Evolutionary conservation across 2,888 invertebrate genomes (phyloP).

Genomic region (Carabus problematicus): DNA sequence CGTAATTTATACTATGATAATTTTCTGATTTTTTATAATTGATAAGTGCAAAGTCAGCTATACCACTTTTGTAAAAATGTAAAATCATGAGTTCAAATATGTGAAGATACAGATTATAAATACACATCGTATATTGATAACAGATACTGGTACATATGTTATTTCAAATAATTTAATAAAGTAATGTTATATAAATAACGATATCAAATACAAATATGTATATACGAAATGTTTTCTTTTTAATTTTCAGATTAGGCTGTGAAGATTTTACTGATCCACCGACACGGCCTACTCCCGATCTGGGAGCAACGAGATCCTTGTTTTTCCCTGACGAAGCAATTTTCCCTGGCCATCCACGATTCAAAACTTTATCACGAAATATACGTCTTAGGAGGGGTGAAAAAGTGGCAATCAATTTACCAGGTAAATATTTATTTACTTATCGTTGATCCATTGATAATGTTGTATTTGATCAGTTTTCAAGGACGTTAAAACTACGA

Average conservation of each 20-base stretch:
- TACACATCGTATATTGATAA: too few relatives aligned
- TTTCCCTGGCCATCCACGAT: constrained; percentile 94
- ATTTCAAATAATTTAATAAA: not conserved
- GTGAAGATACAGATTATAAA: too few relatives aligned
- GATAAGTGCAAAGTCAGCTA: not conserved
- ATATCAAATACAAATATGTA: not conserved
- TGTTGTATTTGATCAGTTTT: constrained; percentile 70
- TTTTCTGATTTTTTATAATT: not conserved
- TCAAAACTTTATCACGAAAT: constrained; percentile 90
- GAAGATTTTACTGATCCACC: constrained; percentile 86
- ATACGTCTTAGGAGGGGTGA: constrained; percentile 90
- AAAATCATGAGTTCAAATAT: too few relatives aligned
- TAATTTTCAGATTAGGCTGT: constrained; percentile 78
- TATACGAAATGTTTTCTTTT: constrained; percentile 26
- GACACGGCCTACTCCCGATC: constrained; percentile 71
- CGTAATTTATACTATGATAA: too few relatives aligned
- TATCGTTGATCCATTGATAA: constrained; percentile 15
- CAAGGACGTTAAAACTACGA: constrained; percentile 84
- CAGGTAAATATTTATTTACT: constrained; percentile 67
- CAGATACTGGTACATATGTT: too few relatives aligned
- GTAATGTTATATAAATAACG: constrained; percentile 1
- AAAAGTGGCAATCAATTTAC: constrained; percentile 96
- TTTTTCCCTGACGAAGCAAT: constrained; percentile 97
- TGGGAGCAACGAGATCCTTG: constrained; percentile 80
- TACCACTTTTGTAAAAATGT: not conserved